Evolutionary conservation across 2,888 invertebrate species (phyloP).

Genomic region (Epinotia nisella): DNA sequence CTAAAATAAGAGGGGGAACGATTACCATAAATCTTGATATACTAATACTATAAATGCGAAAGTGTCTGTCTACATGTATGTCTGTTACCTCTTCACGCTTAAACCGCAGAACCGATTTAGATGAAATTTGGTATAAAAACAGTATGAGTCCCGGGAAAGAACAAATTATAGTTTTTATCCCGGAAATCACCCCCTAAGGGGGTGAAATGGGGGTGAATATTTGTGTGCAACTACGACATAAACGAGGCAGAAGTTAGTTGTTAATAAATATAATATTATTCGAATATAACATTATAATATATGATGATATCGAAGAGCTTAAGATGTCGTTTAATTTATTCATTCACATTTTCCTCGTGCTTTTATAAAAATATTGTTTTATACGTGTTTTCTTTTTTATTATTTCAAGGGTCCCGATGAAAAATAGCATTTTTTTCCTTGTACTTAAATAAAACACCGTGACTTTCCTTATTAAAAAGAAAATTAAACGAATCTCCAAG

Average conservation of each 20-base stretch:
- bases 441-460: conserved; percentile 6
- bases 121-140: no score
- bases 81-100: no score
- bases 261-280: neutral
- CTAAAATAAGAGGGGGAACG: neutral
- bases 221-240: no score
- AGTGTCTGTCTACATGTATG: no score
- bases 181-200: no score
- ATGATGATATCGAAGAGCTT: neutral
- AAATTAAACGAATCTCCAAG: neutral
- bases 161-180: no score
- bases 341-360: conserved; percentile 2
- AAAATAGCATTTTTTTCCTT: conserved; percentile 10
- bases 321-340: neutral
- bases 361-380: neutral
- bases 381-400: neutral
- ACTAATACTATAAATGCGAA: no score
- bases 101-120: no score
- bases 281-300: neutral
- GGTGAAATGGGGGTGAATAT: no score
- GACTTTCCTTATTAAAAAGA: conserved; percentile 25
- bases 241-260: neutral
- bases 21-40: no score
- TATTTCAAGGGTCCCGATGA: neutral
- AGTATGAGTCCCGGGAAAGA: no score